Percentiles rank a stretch among this genome's conserved stretches.
Conservation (phyloP, 2,113 vertebrate genomes). For the Suncus etruscus region DNA sequence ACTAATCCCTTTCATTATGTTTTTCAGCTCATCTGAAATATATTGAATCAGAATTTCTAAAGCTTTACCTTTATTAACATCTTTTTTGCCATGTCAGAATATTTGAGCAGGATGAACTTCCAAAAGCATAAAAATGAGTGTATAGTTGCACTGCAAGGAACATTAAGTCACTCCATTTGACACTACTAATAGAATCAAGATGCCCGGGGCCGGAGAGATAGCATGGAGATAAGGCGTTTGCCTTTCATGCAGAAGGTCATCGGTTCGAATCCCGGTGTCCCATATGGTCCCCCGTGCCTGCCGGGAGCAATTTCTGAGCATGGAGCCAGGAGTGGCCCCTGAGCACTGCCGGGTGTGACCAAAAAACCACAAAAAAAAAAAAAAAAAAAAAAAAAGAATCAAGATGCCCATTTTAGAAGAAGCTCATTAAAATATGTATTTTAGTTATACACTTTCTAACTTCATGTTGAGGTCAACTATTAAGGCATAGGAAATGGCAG, state of each 20-base stretch:
- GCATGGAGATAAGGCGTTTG: no score
- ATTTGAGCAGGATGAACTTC: not conserved
- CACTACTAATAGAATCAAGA: not conserved
- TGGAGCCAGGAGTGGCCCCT: no score
- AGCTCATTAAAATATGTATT: slow-evolving; percentile 40
- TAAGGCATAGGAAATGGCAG: slow-evolving; percentile 1
- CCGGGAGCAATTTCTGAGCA: no score
- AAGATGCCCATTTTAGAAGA: slow-evolving; percentile 24
- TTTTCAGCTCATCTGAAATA: slow-evolving; percentile 59
- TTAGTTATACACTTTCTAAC: not conserved
- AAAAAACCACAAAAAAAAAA: no score
- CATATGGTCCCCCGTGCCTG: no score
- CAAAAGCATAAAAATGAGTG: slow-evolving; percentile 16
- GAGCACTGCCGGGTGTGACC: no score
- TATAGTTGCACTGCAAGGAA: not conserved
- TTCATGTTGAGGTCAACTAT: not conserved
- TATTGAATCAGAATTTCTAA: slow-evolving; percentile 37
- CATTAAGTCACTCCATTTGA: not conserved
- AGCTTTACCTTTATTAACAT: not conserved
- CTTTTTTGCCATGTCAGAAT: slow-evolving; percentile 31
- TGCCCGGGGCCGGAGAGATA: no score
- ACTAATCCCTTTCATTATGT: slow-evolving; percentile 25
- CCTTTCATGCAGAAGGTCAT: no score
- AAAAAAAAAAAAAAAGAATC: no score
- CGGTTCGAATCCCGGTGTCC: no score